Evolutionary conservation across 2,113 vertebrate species (phyloP), one percentile per base, ranked within the genome.

Genomic region (Caloenas nicobarica): DNA sequence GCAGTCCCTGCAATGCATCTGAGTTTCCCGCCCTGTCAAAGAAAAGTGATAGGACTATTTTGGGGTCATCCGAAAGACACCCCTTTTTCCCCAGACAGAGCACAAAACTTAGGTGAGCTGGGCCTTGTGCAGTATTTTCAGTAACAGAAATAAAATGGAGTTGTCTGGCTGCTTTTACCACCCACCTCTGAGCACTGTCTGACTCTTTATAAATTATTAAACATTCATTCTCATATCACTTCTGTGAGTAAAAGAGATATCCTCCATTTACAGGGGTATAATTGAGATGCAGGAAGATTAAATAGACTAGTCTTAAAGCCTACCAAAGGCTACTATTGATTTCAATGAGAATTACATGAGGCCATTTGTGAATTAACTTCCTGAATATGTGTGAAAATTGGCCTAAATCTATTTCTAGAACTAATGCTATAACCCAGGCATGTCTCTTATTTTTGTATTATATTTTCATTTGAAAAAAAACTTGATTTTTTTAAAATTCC

Each of bases 141-240:
- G 34, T 53, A 61, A 60, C 0, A 76, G 29, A 38, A 56, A 74
- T 2, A 60, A 57, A 87, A 69, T 34, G 8, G 21, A 85, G 11
- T 5, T 88, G 6, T 78, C 61, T 88, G 33, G 33, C 71, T 89
- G 70, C 44, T 82, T 93, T 93, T 71, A 79, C 1, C 6, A 68
- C 34, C 34, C 71, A 53, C 16, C 18, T 85, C 57, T 93, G 38
- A 85, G 48, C 44, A 61, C 25, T 71, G 4, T 73, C 60, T 74
- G 77, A 74, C 16, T 80, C 34, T 34, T 56, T 24, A 80, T 80
- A 90, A 93, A 77, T 88, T 80, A 85, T 82, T 88, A 95, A 96
- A 82, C 44, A 57, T 76, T 76, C 66, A 53, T 72, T 25, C 38
- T 96, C 66, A 48, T 23, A 89, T 56, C 73, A 53, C 13, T 84